These are phyloP conservation scores for Oxyura jamaicensis DNA, from an alignment of 2,113 vertebrate species.

Conservation along the genomic window DNA sequence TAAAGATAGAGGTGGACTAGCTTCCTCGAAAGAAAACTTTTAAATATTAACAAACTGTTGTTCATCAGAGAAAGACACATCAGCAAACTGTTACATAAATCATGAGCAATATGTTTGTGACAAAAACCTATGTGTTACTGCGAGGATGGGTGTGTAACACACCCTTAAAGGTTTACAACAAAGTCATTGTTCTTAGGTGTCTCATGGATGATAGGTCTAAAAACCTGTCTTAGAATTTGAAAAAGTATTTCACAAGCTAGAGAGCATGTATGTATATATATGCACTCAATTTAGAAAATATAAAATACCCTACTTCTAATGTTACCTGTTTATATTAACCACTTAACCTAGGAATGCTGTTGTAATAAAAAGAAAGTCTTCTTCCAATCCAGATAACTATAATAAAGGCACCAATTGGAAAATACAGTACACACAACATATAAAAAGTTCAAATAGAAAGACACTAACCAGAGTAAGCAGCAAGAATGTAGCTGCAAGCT, in stretches of 20 bases:
- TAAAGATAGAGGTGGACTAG: neutral
- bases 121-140: neutral
- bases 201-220: neutral
- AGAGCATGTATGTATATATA: neutral
- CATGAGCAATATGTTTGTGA: neutral
- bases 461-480: neutral
- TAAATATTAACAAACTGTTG: neutral
- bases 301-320: neutral
- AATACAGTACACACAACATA: fast-evolving
- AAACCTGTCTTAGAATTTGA: neutral
- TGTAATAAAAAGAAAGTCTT: neutral
- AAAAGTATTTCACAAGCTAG: neutral
- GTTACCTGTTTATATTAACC: neutral
- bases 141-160: neutral
- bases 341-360: neutral
- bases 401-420: neutral
- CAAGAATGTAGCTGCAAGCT: neutral
- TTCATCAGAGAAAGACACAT: neutral
- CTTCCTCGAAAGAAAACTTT: neutral
- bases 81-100: neutral
- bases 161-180: neutral
- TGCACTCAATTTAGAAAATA: neutral
- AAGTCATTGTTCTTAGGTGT: neutral
- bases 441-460: neutral
- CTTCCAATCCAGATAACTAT: neutral